Evolutionary conservation across 35 echinoderm and acorn worm genomes (phyloP), one percentile per base, ranked within the genome.

Genomic region (Nesometra sesokonis): DNA sequence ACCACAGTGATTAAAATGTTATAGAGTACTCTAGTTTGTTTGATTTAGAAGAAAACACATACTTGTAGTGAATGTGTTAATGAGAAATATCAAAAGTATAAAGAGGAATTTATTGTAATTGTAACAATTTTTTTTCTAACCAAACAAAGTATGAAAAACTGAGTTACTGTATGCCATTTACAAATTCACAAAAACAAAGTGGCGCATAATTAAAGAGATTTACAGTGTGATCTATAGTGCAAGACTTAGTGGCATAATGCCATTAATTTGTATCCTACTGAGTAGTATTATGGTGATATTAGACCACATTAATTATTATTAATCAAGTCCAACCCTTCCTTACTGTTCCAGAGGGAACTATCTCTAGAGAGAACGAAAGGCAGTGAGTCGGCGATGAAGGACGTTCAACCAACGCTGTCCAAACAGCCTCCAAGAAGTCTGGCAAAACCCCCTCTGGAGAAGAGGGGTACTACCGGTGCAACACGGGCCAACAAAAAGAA

Each of bases 401-500:
- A 67, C 37, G 37, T 39, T 2, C 37, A 39, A 13, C 81, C 32
- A 35, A 38, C 17, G 37, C n/a, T 37, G 81, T 37, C 36, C 33
- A 35, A 83, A 23, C 34, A 39, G 34, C 15, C n/a, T 34, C 81
- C 35, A 83, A 83, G 30, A n/a, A 30, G 34, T 30, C 36, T 36
- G 34, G 3, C 13, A 37, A 83, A 39, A 35, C 11, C 11, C 23
- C 52, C 23, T 3, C 2, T 19, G 52, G 11, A 67, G 23, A 11
- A 27, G 1, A 9, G 52, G 9, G 52, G 52, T 67, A 27, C 52
- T 27, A 67, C 52, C 23, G 38, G 38, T 43, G 52, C 52, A 27
- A 19, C 52, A 67, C 52, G 21, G 40, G 33, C 47, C 2, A 19
- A 33, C 46, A 97, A 86, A 77, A 93, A 93, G 87, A 93, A 87